Conservation (phyloP, 35 echinoderm and acorn worm species). For the Hemicentrotus pulcherrimus region DNA sequence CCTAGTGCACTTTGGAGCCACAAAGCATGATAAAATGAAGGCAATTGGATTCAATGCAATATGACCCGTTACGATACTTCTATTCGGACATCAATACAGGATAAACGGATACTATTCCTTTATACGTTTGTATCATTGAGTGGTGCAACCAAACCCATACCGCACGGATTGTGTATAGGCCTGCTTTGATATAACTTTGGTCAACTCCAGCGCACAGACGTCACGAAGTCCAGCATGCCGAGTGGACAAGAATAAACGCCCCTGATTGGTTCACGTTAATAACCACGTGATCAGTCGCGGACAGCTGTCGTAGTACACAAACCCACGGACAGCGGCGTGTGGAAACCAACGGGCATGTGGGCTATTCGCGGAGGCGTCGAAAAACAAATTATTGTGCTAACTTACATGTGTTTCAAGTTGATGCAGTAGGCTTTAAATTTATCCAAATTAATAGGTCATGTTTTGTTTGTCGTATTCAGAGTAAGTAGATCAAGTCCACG, state of each 20-base stretch:
- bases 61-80: too few species aligned
- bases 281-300: not conserved
- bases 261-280: not conserved
- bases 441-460: not conserved
- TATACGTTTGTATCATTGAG: too few species aligned
- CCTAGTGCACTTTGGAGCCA: too few species aligned
- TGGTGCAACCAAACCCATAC: too few species aligned
- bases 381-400: slow-evolving; percentile 14
- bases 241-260: not conserved
- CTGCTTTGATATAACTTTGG: too few species aligned
- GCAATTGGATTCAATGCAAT: too few species aligned
- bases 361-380: not conserved
- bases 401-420: not conserved
- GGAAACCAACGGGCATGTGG: not conserved
- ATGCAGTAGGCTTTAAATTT: not conserved
- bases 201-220: not conserved
- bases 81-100: too few species aligned
- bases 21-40: too few species aligned
- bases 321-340: not conserved
- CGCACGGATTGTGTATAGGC: too few species aligned
- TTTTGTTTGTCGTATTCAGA: not conserved
- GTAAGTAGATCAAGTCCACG: not conserved
- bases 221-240: not conserved
- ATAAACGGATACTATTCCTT: too few species aligned
- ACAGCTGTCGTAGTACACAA: not conserved